Base-by-base conservation (phyloP, 2,888 invertebrate species). In the Plemyria rubiginata region DNA sequence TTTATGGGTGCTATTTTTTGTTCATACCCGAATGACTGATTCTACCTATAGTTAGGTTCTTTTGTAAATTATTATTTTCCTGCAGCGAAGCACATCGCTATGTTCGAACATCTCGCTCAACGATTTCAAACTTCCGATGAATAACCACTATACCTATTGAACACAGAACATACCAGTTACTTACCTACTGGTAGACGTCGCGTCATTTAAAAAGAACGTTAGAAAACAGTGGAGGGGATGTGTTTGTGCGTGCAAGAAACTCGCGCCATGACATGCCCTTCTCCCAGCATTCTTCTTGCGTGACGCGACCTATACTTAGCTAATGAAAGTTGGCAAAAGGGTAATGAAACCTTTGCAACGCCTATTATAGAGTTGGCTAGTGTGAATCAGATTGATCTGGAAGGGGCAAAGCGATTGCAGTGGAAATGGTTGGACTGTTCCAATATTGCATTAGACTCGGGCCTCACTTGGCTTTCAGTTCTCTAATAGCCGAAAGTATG, bases 1-100 rank as follows among this genome's bases (percentile, higher is more conserved):
- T 87, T 88, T 86, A 85, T 84, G 73, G 80, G 67, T 65, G 75
- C 74, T 72, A 81, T 84, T 85, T 85, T 86, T 85, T 84, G 79
- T 82, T 79, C 69, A 68, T 71, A 74, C 77, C 76, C 73, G 71
- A 76, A 71, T 76, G 74, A 80, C 79, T 79, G 82, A 82, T 77
- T 80, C 74, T n/a, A n/a, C n/a, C n/a, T 78, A 72, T 79, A 76
- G 80, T 77, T 75, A 73, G 70, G 72, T 73, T 70, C 48, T 49
- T 49, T 54, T 63, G 69, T 72, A 71, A 73, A 72, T 72, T 70
- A 68, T 72, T 66, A 70, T 71, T 72, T 73, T 72, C 70, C 65
- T 60, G 60, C 57, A 43, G 66, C 55, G 65, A 64, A 63, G 63
- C 61, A 58, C 63, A 63, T 61, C 60, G 65, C 60, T 65, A 62